Percentiles rank a stretch among this genome's conserved stretches.
These are phyloP conservation scores for Odontophorus gujanensis DNA, from an alignment of 2,113 vertebrate genomes.

Conservation along the genomic window DNA sequence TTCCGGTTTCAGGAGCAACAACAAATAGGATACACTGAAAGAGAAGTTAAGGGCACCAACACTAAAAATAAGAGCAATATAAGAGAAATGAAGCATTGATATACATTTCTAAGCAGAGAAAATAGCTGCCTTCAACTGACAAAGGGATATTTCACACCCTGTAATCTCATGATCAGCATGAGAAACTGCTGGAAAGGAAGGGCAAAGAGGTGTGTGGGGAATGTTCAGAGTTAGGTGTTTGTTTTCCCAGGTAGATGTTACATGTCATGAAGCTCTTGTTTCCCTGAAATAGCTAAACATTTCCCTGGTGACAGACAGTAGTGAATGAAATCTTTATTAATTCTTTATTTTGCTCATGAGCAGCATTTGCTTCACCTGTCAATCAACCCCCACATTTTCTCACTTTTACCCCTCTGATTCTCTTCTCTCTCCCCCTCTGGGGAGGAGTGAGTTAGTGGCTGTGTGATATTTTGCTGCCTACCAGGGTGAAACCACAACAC, in stretches of 20 bases:
- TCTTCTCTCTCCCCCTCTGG: neutral
- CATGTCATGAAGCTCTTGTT: fast-evolving
- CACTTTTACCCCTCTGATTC: neutral
- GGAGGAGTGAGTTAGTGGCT: fast-evolving
- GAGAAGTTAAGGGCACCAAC: neutral
- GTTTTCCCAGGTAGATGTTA: neutral
- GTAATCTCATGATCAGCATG: neutral
- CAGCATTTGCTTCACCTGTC: neutral
- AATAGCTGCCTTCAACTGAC: neutral
- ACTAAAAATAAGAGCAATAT: neutral
- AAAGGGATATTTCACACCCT: neutral
- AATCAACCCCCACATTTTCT: neutral
- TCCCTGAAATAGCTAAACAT: neutral
- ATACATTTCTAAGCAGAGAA: neutral
- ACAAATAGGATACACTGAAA: neutral
- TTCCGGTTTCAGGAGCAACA: fast-evolving
- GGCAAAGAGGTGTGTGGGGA: fast-evolving
- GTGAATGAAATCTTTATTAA: neutral
- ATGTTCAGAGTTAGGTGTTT: fast-evolving
- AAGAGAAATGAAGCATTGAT: neutral
- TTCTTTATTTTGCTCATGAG: neutral
- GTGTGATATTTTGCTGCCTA: neutral
- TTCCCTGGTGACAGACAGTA: neutral
- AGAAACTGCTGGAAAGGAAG: neutral
- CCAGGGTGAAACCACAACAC: neutral